Evolutionary conservation across 2,113 vertebrate species (phyloP), one percentile per base, ranked within the genome.

Genomic region (Aldabrachelys gigantea): DNA sequence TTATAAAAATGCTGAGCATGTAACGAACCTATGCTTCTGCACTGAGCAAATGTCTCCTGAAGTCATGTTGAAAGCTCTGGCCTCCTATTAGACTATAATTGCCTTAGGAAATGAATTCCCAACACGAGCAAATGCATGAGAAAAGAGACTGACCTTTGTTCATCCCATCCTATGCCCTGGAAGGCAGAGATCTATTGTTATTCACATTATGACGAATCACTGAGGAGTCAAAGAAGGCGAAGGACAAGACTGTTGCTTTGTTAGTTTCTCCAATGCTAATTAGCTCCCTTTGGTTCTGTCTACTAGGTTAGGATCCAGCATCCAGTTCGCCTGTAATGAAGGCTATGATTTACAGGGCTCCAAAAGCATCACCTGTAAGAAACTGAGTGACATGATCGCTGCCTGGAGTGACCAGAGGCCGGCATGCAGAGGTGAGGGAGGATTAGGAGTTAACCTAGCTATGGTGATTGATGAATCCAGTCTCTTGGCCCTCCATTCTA

Each of bases 401-500:
- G 99, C 99, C 25, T 99, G 99, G 99, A 99, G 99, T 27, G 99
- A 99, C 96, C 99, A 99, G 95, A 98, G 99, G 80, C 99, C 99
- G 0, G 99, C 99, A 92, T 99, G 99, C 98, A 98, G 99, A 99
- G 99, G 99, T 99, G 98, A 98, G 95, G 50, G 52, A 10, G 27
- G 25, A 6, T 22, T 53, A 62, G 27, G 8, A 17, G 6, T 29
- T 8, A 10, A 1, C 11, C 0, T 5, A 24, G 78, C 52, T 53
- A 8, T 17, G 10, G 10, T 53, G 47, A 22, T 8, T 10, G 3
- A 49, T 25, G 84, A 62, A 38, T 16, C 29, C 57, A 4, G 5
- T 52, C 79, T 44, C 0, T 16, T 0, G 16, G 8, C 44, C 22
- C 1, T 38, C 49, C 25, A 0, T 10, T 5, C 47, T 16, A 41